Conservation (phyloP, 2,113 vertebrate species). For the Mesembrinibis cayennensis region DNA sequence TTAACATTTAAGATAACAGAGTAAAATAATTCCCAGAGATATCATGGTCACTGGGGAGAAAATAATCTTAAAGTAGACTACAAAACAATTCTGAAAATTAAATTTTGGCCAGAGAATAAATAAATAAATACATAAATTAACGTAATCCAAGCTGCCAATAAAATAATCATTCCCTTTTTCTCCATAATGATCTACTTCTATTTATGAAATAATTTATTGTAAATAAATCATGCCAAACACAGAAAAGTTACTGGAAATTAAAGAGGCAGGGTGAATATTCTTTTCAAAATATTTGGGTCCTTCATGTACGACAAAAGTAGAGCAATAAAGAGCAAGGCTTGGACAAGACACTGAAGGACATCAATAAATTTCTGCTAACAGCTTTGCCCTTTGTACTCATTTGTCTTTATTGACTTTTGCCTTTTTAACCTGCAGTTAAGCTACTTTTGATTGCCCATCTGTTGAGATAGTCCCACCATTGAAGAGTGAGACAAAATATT, state of each 20-base stretch:
- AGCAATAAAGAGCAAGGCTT: background rate
- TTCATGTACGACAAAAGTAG: background rate
- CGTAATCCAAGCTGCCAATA: background rate
- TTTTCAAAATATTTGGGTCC: background rate
- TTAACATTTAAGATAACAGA: background rate
- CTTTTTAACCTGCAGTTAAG: constrained; percentile 28
- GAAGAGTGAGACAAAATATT: background rate
- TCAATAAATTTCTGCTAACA: constrained; percentile 21
- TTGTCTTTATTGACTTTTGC: constrained; percentile 10
- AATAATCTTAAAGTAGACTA: background rate
- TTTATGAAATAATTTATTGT: background rate
- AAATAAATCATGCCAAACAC: background rate
- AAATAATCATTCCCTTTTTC: background rate
- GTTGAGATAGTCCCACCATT: background rate
- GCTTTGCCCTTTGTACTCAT: background rate
- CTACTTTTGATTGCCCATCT: background rate
- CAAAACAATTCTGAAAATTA: background rate
- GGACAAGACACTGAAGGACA: background rate
- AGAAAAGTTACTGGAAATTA: background rate
- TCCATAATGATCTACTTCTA: background rate
- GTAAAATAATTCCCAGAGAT: background rate
- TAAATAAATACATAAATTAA: background rate
- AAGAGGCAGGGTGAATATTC: background rate
- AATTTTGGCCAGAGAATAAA: background rate
- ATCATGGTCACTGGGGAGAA: background rate